Evolutionary conservation across 1,140 invertebrate genomes (phyloP), one percentile per base, ranked within the genome.

Genomic region (Yoshiicerus persimilis): DNA sequence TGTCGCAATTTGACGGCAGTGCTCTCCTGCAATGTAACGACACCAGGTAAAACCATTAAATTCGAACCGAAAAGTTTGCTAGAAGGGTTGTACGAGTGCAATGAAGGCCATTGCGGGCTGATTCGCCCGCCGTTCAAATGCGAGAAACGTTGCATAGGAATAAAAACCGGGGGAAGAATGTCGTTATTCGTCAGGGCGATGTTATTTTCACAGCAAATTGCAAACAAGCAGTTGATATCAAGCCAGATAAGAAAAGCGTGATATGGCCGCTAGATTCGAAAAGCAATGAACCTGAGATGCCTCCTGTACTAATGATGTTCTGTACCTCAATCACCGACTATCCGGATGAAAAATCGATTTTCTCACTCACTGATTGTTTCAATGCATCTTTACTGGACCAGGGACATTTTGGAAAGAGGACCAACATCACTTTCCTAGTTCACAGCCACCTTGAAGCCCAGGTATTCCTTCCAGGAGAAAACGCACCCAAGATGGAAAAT

Each of bases 311-410:
- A n/a, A n/a, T n/a, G n/a, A n/a, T n/a, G n/a, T n/a, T n/a, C n/a
- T 90, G 90, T 64, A 90, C 90, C 0, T 87, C 87, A 27, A 25
- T 90, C 0, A n/a, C 62, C n/a, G 89, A 89, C 89, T 93, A 93
- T 0, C 95, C 94, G 0, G 92, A 93, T 20, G 96, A 95, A 84
- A 92, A 93, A 36, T 92, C 94, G 23, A 92, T 94, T 23, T 95
- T 95, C 0, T 93, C 95, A 16, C 94, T 95, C 0, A 93, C 94
- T 0, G 97, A 98, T 91, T 98, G 97, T 92, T 96, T 98, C 86
- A 97, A 98, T 91, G 97, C 96, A 2, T 96, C 96, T 0, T 93
- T 97, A 1, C 90, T 97, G 2, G 95, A 96, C 90, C 96, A 96
- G n/a, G n/a, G n/a, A n/a, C n/a, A n/a, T n/a, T n/a, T n/a, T n/a